phyloP scores from a whole-genome alignment of 2,797 vertebrate species.

The Sarcophilus harrisii region DNA sequence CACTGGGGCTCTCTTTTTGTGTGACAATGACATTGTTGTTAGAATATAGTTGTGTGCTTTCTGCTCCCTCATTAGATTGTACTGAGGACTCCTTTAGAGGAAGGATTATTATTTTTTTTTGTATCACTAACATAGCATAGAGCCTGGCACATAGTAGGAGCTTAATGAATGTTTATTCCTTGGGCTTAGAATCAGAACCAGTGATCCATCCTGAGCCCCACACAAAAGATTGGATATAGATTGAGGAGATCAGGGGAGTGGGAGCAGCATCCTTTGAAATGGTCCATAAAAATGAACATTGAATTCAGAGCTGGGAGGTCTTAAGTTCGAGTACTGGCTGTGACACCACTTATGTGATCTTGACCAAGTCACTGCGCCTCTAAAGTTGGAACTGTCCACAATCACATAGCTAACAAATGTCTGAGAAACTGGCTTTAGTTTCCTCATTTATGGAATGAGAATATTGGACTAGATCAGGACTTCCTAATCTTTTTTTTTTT shows the following conservation, averaged over 20 bases:
- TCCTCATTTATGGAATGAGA: not conserved
- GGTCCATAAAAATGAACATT: not conserved
- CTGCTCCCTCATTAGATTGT: not conserved
- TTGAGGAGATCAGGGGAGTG: not conserved
- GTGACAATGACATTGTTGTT: not conserved
- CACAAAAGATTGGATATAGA: not conserved
- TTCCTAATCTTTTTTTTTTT: not conserved
- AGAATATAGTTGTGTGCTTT: not conserved
- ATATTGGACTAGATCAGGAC: not conserved
- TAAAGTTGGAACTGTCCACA: not conserved
- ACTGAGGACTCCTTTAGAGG: not conserved
- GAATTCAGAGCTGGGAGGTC: not conserved
- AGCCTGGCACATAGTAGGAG: not conserved
- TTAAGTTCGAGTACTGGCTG: not conserved
- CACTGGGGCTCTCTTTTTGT: not conserved
- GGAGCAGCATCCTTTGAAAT: not conserved
- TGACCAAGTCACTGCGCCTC: not conserved
- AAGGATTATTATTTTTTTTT: not conserved
- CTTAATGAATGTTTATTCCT: not conserved
- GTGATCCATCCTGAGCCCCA: not conserved
- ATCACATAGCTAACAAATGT: not conserved
- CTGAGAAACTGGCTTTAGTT: not conserved
- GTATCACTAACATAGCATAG: not conserved
- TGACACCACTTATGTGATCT: not conserved
- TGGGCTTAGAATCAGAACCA: not conserved